Conservation (phyloP, 2,797 vertebrate genomes). For the Epinephelus malabaricus region DNA sequence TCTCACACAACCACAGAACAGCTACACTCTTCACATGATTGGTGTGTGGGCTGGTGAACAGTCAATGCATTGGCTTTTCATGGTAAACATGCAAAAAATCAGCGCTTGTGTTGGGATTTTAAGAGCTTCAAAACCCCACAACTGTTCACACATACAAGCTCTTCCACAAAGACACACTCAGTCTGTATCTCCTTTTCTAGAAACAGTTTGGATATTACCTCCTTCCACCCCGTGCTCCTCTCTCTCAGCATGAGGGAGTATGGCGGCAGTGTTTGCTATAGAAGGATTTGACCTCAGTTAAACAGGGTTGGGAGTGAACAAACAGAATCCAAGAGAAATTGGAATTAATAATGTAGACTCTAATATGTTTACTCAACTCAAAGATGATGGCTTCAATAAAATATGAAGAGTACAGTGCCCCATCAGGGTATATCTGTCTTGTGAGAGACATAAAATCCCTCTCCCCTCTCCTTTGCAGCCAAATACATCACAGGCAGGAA, state of each 20-base stretch:
- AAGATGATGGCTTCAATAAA: slow-evolving; percentile 80
- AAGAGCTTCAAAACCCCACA: slow-evolving; percentile 4
- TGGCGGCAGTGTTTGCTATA: slow-evolving; percentile 49
- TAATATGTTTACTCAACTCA: slow-evolving; percentile 81
- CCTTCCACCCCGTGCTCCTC: not conserved
- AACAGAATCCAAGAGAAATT: slow-evolving; percentile 77
- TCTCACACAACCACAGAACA: too few relatives aligned
- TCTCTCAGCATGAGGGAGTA: slow-evolving; percentile 29
- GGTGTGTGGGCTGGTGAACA: too few relatives aligned
- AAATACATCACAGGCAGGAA: slow-evolving; percentile 43
- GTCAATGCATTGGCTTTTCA: too few relatives aligned
- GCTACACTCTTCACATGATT: too few relatives aligned
- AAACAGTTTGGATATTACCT: slow-evolving; percentile 42
- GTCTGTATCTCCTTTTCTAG: slow-evolving; percentile 16
- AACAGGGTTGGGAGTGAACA: slow-evolving; percentile 53
- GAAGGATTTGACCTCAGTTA: slow-evolving; percentile 66
- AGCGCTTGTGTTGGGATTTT: not conserved
- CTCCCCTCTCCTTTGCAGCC: slow-evolving; percentile 13
- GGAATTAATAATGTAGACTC: slow-evolving; percentile 85
- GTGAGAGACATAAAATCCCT: slow-evolving; percentile 25
- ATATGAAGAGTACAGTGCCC: slow-evolving; percentile 72
- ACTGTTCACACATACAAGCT: not conserved
- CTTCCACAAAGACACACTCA: not conserved
- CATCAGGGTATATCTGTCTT: slow-evolving; percentile 47
- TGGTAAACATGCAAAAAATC: too few relatives aligned